Evolutionary conservation across 2,888 invertebrate genomes (phyloP), one percentile per base, ranked within the genome.

Genomic region (Stenurella melanura): DNA sequence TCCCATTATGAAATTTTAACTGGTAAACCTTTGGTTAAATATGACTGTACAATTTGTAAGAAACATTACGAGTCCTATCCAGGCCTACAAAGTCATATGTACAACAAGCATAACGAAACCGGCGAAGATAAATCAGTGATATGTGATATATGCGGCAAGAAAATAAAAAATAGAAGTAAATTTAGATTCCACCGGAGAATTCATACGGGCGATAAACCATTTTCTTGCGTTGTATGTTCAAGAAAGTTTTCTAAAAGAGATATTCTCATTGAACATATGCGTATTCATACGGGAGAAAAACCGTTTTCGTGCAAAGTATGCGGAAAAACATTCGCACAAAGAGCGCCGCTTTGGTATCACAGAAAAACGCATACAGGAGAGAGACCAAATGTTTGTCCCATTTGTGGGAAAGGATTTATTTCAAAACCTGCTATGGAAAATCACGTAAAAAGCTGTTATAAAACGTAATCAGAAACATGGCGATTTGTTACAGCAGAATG

Each of bases 381-480:
- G 78, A 88, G 88, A 73, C 87, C 91, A 30, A 91, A 90, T 79
- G 87, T 91, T 1, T 92, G 92, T 78, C 89, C 90, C 2, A 87
- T 89, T 9, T 92, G 92, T 63, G 90, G 90, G 2, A 92, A 92
- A 85, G 92, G 92, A 26, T 93, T 92, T 88, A 74, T 74, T 38
- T 61, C 60, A 4, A 68, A 61, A 17, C 34, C 68, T 0, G 61
- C 38, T 11, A 60, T 67, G 61, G 42, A 61, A 34, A 68, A 57
- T 34, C 74, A 74, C 34, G 1, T 69, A 11, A 67, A 61, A 42
- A 74, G 50, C 54, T 74, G 74, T 56, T 57, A 60, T 30, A 66
- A 15, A 26, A 12, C 30, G 12, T 58, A 50, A 42, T 15, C 2
- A 26, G 21, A 26, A 50, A 15, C 30, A 6, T 34, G 7, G 30